phyloP scores from a whole-genome alignment of 2,797 vertebrate genomes.

The Sebastes variabilis region DNA sequence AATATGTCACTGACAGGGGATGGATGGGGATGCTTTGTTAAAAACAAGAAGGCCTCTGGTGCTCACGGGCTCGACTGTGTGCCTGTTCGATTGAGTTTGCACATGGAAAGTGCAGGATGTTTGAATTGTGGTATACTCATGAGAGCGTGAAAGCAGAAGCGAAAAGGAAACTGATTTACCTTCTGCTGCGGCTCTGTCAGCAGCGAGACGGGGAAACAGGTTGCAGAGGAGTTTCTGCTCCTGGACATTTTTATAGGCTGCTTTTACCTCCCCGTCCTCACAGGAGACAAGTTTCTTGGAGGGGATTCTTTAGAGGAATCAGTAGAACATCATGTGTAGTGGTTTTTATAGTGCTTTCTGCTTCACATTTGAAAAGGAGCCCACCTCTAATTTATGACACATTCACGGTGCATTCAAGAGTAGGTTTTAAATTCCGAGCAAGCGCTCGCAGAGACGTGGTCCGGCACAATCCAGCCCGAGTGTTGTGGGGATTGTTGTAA shows the following conservation, averaged over 20 bases:
- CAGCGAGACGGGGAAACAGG: constrained; percentile 40
- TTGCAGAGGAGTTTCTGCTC: constrained; percentile 48
- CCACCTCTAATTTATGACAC: constrained; percentile 54
- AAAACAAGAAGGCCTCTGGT: constrained; percentile 51
- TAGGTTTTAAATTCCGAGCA: constrained; percentile 59
- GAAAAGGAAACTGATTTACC: constrained; percentile 57
- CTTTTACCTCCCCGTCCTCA: constrained; percentile 42
- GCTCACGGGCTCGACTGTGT: constrained; percentile 7
- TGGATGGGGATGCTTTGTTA: constrained; percentile 44
- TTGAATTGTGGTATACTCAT: constrained; percentile 35
- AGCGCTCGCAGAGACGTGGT: constrained; percentile 60
- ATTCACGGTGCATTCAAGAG: constrained; percentile 24
- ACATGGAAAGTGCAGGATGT: constrained; percentile 37
- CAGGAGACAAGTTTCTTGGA: constrained; percentile 34
- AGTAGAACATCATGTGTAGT: constrained; percentile 57
- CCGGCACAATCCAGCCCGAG: constrained; percentile 50
- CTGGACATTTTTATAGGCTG: constrained; percentile 53
- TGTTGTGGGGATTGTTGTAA: constrained; percentile 64
- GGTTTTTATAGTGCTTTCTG: constrained; percentile 48
- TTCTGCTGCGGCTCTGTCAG: constrained; percentile 51
- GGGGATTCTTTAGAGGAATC: constrained; percentile 44
- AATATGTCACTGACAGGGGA: constrained; percentile 49
- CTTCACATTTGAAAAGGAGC: constrained; percentile 60
- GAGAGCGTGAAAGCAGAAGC: constrained; percentile 47
- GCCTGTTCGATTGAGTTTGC: constrained; percentile 40